These are phyloP conservation scores for Azemiops feae DNA, from an alignment of 2,113 vertebrate species.

Conservation along the genomic window DNA sequence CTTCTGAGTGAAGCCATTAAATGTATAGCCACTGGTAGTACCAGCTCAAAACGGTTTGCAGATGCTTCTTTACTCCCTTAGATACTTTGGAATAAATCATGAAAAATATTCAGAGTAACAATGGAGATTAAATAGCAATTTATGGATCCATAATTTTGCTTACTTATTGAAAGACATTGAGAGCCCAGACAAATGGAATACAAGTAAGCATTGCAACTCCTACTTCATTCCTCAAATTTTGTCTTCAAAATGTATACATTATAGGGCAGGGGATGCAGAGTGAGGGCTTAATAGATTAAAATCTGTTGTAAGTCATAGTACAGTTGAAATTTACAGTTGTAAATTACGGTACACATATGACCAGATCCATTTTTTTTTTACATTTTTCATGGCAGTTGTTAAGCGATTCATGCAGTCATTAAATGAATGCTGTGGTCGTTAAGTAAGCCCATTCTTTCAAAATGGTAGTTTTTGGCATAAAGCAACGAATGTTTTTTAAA, in stretches of 20 bases:
- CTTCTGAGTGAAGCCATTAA: neutral
- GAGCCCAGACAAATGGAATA: too few relatives aligned
- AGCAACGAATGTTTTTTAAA: neutral
- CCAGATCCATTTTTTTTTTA: neutral
- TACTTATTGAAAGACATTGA: neutral
- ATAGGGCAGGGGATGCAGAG: neutral
- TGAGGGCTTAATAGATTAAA: neutral
- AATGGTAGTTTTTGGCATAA: neutral
- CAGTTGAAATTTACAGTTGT: neutral
- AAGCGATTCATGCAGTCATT: neutral
- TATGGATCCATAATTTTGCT: neutral
- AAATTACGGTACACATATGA: neutral
- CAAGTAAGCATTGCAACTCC: neutral
- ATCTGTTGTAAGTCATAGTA: neutral
- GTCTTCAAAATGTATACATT: neutral
- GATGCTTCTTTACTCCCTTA: too few relatives aligned
- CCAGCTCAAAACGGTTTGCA: neutral
- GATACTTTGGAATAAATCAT: neutral
- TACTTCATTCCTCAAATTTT: neutral
- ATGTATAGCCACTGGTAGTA: neutral
- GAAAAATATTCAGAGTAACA: neutral
- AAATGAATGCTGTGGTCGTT: neutral
- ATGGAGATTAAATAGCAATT: neutral
- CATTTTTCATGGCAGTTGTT: neutral
- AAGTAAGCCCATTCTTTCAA: neutral